phyloP scores from a whole-genome alignment of 2,888 invertebrate genomes.

The Caenorhabditis angaria region DNA sequence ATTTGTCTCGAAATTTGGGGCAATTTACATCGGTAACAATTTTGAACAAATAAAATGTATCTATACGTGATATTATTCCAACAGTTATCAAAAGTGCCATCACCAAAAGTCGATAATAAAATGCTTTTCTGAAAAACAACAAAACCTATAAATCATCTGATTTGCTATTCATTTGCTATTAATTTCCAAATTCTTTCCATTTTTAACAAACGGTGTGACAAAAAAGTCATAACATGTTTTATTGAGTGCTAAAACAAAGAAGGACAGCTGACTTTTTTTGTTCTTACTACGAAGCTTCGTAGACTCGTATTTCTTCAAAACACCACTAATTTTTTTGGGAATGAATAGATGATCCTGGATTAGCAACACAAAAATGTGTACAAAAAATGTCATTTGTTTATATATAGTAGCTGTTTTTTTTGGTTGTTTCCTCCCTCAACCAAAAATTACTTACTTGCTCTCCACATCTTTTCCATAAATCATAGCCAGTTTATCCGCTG shows the following conservation, averaged over 20 bases:
- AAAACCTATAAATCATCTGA: too few species aligned
- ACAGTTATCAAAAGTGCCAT: conserved; percentile 19
- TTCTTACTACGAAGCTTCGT: not conserved
- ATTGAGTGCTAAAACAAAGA: conserved; percentile 16
- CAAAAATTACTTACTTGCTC: conserved; percentile 20
- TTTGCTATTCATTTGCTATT: too few species aligned
- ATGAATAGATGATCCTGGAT: not conserved
- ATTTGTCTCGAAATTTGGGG: conserved; percentile 44
- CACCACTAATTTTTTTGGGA: not conserved
- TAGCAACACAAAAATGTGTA: not conserved
- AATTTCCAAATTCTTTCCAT: not conserved
- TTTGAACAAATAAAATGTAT: conserved; percentile 33
- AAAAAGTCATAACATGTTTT: conserved; percentile 15
- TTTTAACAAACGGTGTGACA: too few species aligned
- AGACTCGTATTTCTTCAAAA: not conserved
- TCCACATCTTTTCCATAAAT: conserved; percentile 32
- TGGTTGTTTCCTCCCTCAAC: not conserved
- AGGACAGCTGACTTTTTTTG: not conserved
- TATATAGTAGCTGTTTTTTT: too few species aligned
- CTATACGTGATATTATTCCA: conserved; percentile 36
- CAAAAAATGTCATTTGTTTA: too few species aligned
- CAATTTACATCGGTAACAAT: conserved; percentile 31
- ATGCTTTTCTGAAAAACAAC: conserved; percentile 24
- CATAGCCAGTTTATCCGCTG: conserved; percentile 50
- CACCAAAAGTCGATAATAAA: conserved; percentile 26